Percentiles rank a stretch among this genome's conserved stretches.
Evolutionary conservation across 1,140 invertebrate genomes (phyloP).

Genomic region (Cylas formicarius): DNA sequence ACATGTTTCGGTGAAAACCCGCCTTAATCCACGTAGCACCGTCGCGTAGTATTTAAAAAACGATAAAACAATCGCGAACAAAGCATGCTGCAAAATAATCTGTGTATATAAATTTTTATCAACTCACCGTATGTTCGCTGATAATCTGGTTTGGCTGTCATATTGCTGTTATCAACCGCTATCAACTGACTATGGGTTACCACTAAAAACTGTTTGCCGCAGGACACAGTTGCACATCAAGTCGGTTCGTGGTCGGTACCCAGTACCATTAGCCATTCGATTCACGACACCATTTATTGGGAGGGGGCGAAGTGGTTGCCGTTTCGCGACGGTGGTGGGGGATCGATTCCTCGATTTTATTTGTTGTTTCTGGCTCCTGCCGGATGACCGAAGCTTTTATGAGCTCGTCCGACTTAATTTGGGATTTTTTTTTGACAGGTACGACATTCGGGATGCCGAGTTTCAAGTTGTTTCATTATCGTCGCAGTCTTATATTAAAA

Average conservation of each 20-base stretch:
- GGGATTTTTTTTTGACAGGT: too few relatives aligned
- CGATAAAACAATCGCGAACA: conserved; percentile 10
- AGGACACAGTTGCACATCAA: conserved; percentile 14
- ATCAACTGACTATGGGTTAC: conserved; percentile 27
- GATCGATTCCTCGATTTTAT: conserved; percentile 25
- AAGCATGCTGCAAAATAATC: conserved; percentile 37
- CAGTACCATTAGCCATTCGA: conserved; percentile 6
- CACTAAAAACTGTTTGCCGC: conserved; percentile 20
- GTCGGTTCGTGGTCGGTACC: conserved; percentile 9
- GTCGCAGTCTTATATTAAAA: too few relatives aligned
- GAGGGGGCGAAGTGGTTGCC: conserved; percentile 22
- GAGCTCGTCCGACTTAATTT: too few relatives aligned
- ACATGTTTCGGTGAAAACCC: too few relatives aligned
- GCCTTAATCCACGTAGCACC: too few relatives aligned
- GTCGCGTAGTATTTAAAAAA: conserved; percentile 1
- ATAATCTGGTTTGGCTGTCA: conserved; percentile 41
- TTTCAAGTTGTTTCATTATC: too few relatives aligned
- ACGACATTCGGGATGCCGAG: too few relatives aligned
- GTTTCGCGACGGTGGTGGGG: conserved; percentile 16
- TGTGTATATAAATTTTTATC: conserved; percentile 40
- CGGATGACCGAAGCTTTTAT: conserved; percentile 1
- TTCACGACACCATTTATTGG: conserved; percentile 7
- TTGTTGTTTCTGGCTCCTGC: conserved; percentile 19
- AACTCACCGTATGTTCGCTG: conserved; percentile 43
- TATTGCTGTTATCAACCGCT: conserved; percentile 38